phyloP scores from a whole-genome alignment of 2,113 vertebrate genomes.

The Bos indicus region DNA sequence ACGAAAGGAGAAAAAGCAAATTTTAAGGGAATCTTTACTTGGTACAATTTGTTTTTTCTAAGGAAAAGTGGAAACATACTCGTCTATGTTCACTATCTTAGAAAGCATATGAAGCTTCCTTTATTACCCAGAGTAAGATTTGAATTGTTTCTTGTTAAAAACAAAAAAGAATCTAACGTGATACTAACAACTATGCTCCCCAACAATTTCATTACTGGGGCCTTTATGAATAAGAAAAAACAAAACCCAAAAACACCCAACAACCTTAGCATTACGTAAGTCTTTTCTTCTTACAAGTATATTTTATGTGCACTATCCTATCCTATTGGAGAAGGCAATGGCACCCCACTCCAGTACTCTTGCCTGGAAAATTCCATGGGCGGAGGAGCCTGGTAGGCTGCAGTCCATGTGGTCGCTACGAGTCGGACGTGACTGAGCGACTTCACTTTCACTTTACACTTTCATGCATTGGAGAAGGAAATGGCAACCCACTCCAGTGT shows the following conservation, averaged over 20 bases:
- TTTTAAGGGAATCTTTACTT: neutral
- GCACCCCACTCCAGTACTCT: too few relatives aligned
- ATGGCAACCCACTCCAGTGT: too few relatives aligned
- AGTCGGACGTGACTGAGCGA: too few relatives aligned
- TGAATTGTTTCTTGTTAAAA: slow-evolving; percentile 16
- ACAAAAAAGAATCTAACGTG: neutral
- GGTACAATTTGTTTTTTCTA: neutral
- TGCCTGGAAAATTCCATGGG: too few relatives aligned
- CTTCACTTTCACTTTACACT: too few relatives aligned
- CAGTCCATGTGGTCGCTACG: too few relatives aligned
- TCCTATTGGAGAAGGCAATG: neutral
- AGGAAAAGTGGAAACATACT: neutral
- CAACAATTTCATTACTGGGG: neutral
- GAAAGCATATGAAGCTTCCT: neutral
- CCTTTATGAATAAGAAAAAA: neutral
- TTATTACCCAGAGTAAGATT: neutral
- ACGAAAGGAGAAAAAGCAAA: neutral
- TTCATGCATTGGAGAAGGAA: too few relatives aligned
- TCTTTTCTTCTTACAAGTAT: neutral
- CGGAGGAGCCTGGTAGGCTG: too few relatives aligned
- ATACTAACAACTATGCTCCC: neutral
- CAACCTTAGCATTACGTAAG: neutral
- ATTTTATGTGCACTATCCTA: neutral
- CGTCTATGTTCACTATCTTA: neutral
- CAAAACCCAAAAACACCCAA: neutral